Conservation (phyloP, 2,797 vertebrate species). For the Coregonus sp. region DNA sequence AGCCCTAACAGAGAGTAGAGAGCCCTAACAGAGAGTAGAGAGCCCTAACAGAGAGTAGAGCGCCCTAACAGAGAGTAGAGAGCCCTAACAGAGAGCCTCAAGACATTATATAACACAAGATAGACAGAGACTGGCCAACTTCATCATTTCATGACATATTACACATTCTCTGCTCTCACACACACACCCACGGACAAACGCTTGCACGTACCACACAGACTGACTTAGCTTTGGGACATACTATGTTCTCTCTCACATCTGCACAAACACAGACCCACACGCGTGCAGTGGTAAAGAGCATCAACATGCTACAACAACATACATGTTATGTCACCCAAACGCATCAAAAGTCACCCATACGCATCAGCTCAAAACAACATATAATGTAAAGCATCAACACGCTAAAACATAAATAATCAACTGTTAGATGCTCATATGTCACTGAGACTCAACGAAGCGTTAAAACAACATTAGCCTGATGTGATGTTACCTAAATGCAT, state of each 20-base stretch:
- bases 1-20: no score
- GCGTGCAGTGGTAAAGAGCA: background rate
- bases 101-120: background rate
- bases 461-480: no score
- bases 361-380: background rate
- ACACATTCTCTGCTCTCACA: slow-evolving; percentile 17
- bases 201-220: background rate
- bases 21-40: no score
- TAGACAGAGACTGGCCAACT: background rate
- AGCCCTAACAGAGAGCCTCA: no score
- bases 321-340: no score
- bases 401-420: background rate
- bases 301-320: background rate
- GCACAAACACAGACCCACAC: background rate
- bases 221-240: background rate
- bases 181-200: background rate
- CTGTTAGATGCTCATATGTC: background rate
- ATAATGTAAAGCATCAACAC: slow-evolving; percentile 9
- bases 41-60: no score
- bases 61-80: no score
- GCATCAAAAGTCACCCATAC: no score
- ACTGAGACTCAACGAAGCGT: background rate
- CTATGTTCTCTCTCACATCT: background rate
- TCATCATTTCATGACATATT: slow-evolving; percentile 18
- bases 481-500: no score